A percentile compares a stretch with the other conserved stretches of the same genome.
phyloP scores from a whole-genome alignment of 35 echinoderm and acorn worm species.

The Ophiothrix spiculata region DNA sequence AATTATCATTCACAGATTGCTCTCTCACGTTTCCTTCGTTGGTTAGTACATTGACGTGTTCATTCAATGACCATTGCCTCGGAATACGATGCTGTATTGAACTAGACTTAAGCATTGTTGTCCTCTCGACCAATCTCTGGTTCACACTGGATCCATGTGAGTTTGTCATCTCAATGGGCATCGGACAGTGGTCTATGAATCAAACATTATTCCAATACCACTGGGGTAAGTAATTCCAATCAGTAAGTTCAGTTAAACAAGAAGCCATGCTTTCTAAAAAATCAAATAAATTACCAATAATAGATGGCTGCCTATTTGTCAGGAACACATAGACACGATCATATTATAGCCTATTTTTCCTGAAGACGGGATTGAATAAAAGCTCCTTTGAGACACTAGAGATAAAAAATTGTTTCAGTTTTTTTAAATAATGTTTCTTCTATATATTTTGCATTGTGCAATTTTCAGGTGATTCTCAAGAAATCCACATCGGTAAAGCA shows the following conservation, averaged over 20 bases:
- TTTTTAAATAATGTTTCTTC: background rate
- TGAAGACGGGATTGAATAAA: no score
- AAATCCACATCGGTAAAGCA: constrained; percentile 15
- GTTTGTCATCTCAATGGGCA: background rate
- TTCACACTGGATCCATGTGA: constrained; percentile 22
- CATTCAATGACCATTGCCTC: constrained; percentile 12
- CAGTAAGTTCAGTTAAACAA: background rate
- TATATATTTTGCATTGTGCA: no score
- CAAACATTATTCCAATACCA: constrained; percentile 10
- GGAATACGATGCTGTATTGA: constrained; percentile 23
- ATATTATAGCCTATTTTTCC: no score
- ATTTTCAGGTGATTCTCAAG: constrained; percentile 5
- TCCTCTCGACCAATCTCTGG: constrained; percentile 12
- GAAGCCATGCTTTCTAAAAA: background rate
- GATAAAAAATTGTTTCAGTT: no score
- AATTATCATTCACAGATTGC: background rate
- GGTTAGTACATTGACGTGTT: background rate
- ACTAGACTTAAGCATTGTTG: background rate
- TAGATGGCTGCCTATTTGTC: background rate
- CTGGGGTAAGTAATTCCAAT: constrained; percentile 27
- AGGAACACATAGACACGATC: no score
- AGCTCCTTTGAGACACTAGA: no score
- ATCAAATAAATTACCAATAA: background rate
- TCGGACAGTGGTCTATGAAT: constrained; percentile 18
- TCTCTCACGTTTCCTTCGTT: background rate